Evolutionary conservation across 37 sponge, comb jelly and placozoan genomes (phyloP).

Genomic region (Halisarca cf. caerulea): DNA sequence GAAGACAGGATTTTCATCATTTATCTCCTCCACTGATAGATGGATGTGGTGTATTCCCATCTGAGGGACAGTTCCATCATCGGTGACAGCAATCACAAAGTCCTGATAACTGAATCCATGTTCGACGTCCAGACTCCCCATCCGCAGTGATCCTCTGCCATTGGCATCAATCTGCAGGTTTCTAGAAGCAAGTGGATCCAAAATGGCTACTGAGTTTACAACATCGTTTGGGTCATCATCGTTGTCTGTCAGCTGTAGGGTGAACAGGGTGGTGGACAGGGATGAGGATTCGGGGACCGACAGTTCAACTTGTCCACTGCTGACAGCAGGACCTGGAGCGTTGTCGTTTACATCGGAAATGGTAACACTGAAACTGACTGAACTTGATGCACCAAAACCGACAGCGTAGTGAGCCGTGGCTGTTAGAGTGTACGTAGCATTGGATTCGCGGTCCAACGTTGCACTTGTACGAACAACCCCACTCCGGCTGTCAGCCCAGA

Average conservation of each 20-base stretch:
- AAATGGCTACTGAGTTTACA: neutral
- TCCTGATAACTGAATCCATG: neutral
- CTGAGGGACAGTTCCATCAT: neutral
- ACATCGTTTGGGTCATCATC: neutral
- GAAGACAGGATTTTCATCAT: conserved; percentile 23
- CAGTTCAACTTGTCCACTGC: neutral
- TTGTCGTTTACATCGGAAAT: conserved; percentile 69
- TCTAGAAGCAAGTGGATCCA: neutral
- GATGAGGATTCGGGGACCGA: neutral
- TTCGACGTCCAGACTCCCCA: neutral
- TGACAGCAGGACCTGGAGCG: conserved; percentile 29
- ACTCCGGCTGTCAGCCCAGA: conserved; percentile 40
- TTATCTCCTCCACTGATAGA: neutral
- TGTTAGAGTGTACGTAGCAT: conserved; percentile 40
- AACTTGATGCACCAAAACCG: conserved; percentile 22
- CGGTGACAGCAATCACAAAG: neutral
- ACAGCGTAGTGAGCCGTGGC: conserved; percentile 36
- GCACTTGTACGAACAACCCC: conserved; percentile 59
- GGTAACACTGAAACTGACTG: conserved; percentile 34
- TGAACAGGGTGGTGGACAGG: too few species aligned
- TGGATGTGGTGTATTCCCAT: neutral
- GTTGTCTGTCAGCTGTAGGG: neutral
- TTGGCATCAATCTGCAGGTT: neutral
- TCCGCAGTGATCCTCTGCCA: neutral
- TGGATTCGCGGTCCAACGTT: conserved; percentile 53